Base-by-base conservation (phyloP, 2,797 vertebrate species). In the Hemitrygon akajei region DNA sequence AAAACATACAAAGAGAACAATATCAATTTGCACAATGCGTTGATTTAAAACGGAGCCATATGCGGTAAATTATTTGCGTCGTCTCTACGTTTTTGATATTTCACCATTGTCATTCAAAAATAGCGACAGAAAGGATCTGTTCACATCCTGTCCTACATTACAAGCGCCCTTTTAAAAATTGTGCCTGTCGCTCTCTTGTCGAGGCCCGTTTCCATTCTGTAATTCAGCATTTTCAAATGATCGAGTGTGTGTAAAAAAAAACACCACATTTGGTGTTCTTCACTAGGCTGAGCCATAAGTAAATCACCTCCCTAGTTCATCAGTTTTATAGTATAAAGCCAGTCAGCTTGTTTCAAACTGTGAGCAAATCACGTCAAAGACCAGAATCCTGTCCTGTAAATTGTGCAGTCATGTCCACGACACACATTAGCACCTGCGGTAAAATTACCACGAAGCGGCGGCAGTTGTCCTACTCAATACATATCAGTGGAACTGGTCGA, bases 301-400 rank as follows among this genome's bases (percentile, higher is more conserved):
- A 89, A 47, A 56, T 93, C 47, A 76, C 40, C 56, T 12, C 40
- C 37, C 40, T 37, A 27, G 40, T 93, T 93, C 25, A 75, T 93
- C 71, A 93, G 22, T 93, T 76, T 93, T 93, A 93, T 76, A 76
- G 91, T 56, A n/a, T 34, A 89, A 89, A 89, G 18, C n/a, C n/a
- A 89, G 86, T 25, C 86, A 37, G n/a, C 66, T 11, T 89, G 86
- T 89, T 89, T 76, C 71, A 76, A 47, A 93, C 73, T 56, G 69
- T 34, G 11, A 75, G 40, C 47, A 76, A 56, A 76, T 93, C 91
- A 58, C 16, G 91, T 93, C 71, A 76, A 91, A 91, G 66, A 2
- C 63, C 37, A 91, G 89, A 91, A 71, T 9, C 47, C 12, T 76
- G 56, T 58, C 71, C 25, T 40, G 71, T 76, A 76, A 76, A 93